phyloP scores from a whole-genome alignment of 2,888 invertebrate species.

The Shargacucullia verbasci region DNA sequence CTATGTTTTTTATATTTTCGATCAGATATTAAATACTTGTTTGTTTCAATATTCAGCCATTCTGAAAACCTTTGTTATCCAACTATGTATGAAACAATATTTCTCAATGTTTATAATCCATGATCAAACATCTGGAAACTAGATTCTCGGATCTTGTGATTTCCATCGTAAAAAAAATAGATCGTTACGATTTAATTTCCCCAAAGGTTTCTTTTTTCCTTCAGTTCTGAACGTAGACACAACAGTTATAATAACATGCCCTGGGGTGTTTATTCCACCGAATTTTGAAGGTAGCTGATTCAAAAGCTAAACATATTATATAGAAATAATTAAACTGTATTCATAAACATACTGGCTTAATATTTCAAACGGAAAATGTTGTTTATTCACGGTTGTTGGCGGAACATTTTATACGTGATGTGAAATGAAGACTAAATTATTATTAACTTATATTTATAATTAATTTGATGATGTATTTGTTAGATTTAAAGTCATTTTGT shows the following conservation, averaged over 20 bases:
- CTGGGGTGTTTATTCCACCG: conserved; percentile 44
- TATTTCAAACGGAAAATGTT: conserved; percentile 26
- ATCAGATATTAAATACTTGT: too few relatives aligned
- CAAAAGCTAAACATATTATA: conserved; percentile 23
- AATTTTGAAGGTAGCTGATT: conserved; percentile 40
- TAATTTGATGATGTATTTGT: conserved; percentile 1
- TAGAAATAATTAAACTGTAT: conserved; percentile 27
- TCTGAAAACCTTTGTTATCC: background rate
- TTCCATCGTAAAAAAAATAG: conserved; percentile 36
- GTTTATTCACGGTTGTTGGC: conserved; percentile 16
- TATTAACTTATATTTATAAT: background rate
- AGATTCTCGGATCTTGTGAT: conserved; percentile 22
- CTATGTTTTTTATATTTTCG: too few relatives aligned
- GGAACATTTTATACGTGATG: too few relatives aligned
- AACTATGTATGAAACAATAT: background rate
- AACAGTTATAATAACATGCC: conserved; percentile 43
- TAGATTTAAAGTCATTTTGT: too few relatives aligned
- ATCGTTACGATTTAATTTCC: conserved; percentile 62
- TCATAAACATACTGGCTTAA: conserved; percentile 3
- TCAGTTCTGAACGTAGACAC: conserved; percentile 52
- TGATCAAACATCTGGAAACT: conserved; percentile 9
- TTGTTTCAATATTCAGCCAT: background rate
- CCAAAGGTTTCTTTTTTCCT: conserved; percentile 58
- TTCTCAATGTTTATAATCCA: conserved; percentile 6
- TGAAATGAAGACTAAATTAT: too few relatives aligned